Base-by-base conservation (phyloP, 1,140 invertebrate genomes). In the Ceratina calcarata region DNA sequence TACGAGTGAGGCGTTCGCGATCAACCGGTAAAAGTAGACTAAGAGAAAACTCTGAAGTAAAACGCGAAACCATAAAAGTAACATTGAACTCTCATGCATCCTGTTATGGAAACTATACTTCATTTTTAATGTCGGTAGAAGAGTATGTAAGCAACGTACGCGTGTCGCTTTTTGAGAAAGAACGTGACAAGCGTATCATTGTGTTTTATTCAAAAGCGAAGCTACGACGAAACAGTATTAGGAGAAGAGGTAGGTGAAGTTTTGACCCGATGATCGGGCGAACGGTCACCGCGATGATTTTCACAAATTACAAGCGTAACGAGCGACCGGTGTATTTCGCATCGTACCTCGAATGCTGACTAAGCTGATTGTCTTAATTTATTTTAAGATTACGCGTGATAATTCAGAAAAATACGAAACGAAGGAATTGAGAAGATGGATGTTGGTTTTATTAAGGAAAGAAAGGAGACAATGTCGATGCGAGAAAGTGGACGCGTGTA, bases 191-290 rank as follows among this genome's bases (percentile, higher is more conserved):
- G 24, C 60, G 64, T 20, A 55, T 64, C 64, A 53, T 32, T 13
- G 79, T 15, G 24, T 57, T 74, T 83, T 55, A 70, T 70, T 77
- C 51, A 57, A 67, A 24, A 51, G 15, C n/a, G 55, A 55, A 69
- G 66, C 78, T 68, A 45, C 37, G 10, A 45, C 37, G 10, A 27
- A 83, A 51, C 77, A 84, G 64, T 81, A 85, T 85, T 85, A 85
- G 32, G 55, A 80, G 57, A n/a, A 76, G 58, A 20, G 72, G 62
- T 77, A 65, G 27, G 27, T 32, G 27, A 61, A 69, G 49, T 37
- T n/a, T 70, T 8, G 51, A n/a, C 0, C 12, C 24, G 16, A 4
- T 32, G 57, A 18, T 10, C 45, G 49, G 16, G 49, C 61, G 12
- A 53, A n/a, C 32, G 58, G n/a, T 6, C 32, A 64, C 66, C 20